Evolutionary conservation across 2,113 vertebrate genomes (phyloP), one percentile per base, ranked within the genome.

Genomic region (Pycnonotus jocosus): DNA sequence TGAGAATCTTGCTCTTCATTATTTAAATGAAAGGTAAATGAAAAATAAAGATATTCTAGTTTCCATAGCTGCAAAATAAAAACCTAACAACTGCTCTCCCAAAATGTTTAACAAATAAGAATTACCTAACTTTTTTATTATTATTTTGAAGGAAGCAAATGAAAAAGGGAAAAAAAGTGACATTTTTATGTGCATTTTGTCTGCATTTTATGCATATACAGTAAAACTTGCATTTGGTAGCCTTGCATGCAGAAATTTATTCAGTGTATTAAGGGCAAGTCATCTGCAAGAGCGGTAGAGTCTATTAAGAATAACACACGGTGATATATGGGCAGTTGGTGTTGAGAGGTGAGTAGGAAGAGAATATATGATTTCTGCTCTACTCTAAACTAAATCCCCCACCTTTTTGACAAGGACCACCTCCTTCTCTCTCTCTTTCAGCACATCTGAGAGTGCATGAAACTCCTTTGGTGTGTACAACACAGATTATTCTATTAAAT

Each of bases 271-370:
- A 86, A 81, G 47, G 35, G 30, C 66, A 35, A 83, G 37, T 81
- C 76, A 92, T 93, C 69, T 77, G 60, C 45, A 79, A 86, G 48
- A 56, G 73, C 60, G 72, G 30, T 88, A 86, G 77, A 71, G 40
- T 65, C 69, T 81, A 86, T 88, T 91, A 89, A 86, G 86, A 92
- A 62, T 74, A 95, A 81, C 70, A 85, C 53, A 56, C 24, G 40
- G 65, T 91, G 51, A 81, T 90, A 61, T 12, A 86, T 37, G 92
- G 92, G 76, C 88, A 83, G 68, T 94, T 92, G 65, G 92, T 96
- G 86, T 83, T 96, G 94, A 93, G 89, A 69, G 94, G 62, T 84
- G 91, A 95, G 91, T 97, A 93, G 90, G 92, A 92, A 91, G 94
- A 86, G 71, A 96, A 86, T 87, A 58, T 53, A 85, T 58, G 44